Conservation (phyloP, 1,140 invertebrate species). For the Drosophila nasuta region DNA sequence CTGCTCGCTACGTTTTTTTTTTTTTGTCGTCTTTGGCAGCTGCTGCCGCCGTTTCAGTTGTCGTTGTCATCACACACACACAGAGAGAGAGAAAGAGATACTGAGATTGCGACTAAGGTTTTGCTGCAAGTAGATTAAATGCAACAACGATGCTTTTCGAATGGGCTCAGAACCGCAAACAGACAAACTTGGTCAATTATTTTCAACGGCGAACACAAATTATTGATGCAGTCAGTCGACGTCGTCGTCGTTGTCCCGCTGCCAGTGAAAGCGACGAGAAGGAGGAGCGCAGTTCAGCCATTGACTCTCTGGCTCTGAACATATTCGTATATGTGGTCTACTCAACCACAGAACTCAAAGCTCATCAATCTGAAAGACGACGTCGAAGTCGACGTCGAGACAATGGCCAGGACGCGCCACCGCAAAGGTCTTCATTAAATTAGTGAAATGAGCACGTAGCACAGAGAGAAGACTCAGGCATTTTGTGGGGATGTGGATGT, state of each 20-base stretch:
- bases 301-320: neutral
- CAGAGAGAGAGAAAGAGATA: neutral
- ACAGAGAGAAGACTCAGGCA: neutral
- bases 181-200: slow-evolving; percentile 84
- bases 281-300: neutral
- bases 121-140: slow-evolving; percentile 81
- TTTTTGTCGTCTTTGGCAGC: slow-evolving; percentile 38
- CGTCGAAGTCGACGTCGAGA: slow-evolving; percentile 54
- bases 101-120: neutral
- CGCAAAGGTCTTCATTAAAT: slow-evolving; percentile 81
- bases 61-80: slow-evolving; percentile 57
- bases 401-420: slow-evolving; percentile 68
- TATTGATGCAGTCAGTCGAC: slow-evolving; percentile 71
- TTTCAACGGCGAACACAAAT: slow-evolving; percentile 82
- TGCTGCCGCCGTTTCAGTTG: slow-evolving; percentile 66
- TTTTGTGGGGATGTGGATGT: slow-evolving; percentile 24
- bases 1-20: neutral
- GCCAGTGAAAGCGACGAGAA: slow-evolving; percentile 38
- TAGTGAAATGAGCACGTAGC: slow-evolving; percentile 80
- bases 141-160: slow-evolving; percentile 58
- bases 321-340: slow-evolving; percentile 32
- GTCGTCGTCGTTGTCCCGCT: slow-evolving; percentile 10
- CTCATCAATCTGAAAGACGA: slow-evolving; percentile 68
- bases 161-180: slow-evolving; percentile 64
- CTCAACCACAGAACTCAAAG: slow-evolving; percentile 23